Conservation (phyloP, 2,113 vertebrate species). For the crab-eating macaque (Macaca fascicularis) region T2T-MFA8v1.1 NC_088389.1:15732501-15733000, state of each 20-base stretch:
- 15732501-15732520: background rate
- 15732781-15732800: constrained; percentile 93
- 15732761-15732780: constrained; percentile 98
- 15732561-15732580: constrained; percentile 67
- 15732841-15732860: constrained; percentile 98
- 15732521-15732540: background rate
- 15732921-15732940: constrained; percentile 96
- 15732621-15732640: constrained; percentile 71
- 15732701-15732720: constrained; percentile 86
- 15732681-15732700: constrained; percentile 77
- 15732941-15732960: constrained; percentile 99
- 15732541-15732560: constrained; percentile 60
- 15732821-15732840: constrained; percentile 95
- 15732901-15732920: constrained; percentile 95
- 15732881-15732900: constrained; percentile 98
- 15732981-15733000: background rate
- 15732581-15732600: constrained; percentile 64
- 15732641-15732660: constrained; percentile 76
- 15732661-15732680: constrained; percentile 63
- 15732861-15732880: constrained; percentile 95
- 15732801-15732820: constrained; percentile 99
- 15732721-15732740: constrained; percentile 93
- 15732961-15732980: constrained; percentile 83
- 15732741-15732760: constrained; percentile 99
- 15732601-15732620: constrained; percentile 78